Percentiles rank a stretch among this genome's conserved stretches.
Conservation (phyloP, 2,888 invertebrate species). For the Helobdella robusta region DNA sequence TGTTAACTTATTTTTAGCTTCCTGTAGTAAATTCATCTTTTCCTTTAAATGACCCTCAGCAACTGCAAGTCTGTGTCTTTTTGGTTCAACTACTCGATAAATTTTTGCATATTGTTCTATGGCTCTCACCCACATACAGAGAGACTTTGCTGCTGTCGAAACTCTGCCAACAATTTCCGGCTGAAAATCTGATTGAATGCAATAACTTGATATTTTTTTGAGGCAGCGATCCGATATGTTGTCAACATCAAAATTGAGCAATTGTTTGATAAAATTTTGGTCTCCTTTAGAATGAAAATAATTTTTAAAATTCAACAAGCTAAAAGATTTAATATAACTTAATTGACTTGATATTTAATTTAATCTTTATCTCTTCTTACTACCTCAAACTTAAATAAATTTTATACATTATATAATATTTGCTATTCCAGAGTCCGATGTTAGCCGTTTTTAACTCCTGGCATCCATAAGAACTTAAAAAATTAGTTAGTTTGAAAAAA, state of each 20-base stretch:
- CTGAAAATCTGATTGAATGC: constrained; percentile 71
- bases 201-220: constrained; percentile 70
- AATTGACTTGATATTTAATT: no score
- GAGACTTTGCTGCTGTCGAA: constrained; percentile 73
- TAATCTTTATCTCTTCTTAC: no score
- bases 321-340: not conserved
- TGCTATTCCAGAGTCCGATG: no score
- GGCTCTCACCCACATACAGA: constrained; percentile 78
- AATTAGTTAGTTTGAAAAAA: no score
- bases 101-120: constrained; percentile 83
- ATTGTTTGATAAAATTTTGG: constrained; percentile 52
- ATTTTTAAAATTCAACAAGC: not conserved
- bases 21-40: constrained; percentile 69
- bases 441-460: no score
- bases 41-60: constrained; percentile 65
- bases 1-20: constrained; percentile 67
- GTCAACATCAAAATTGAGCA: constrained; percentile 78
- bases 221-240: constrained; percentile 72
- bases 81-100: constrained; percentile 69
- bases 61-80: constrained; percentile 69
- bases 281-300: constrained; percentile 41
- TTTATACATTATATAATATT: no score
- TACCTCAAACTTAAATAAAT: no score
- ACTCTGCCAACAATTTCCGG: constrained; percentile 69
- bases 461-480: no score